phyloP scores from a whole-genome alignment of 1,140 invertebrate genomes.

The Saccostrea cuccullata region DNA sequence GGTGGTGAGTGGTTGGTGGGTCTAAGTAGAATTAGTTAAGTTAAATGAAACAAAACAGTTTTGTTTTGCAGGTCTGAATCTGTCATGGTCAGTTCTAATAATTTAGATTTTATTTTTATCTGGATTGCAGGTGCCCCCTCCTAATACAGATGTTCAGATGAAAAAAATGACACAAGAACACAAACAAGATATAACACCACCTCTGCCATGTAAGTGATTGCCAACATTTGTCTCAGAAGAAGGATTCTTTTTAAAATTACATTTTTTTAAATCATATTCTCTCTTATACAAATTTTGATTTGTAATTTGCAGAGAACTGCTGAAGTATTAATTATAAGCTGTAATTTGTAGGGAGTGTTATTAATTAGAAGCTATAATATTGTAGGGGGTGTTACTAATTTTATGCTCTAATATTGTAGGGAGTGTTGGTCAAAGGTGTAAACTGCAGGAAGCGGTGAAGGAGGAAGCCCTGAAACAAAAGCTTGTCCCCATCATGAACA shows the following conservation, averaged over 20 bases:
- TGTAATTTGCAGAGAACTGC: background rate
- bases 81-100: no score
- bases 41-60: no score
- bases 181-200: slow-evolving; percentile 53
- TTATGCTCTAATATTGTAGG: background rate
- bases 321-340: no score
- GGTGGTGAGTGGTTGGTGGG: no score
- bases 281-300: background rate
- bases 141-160: slow-evolving; percentile 57
- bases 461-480: slow-evolving; percentile 63
- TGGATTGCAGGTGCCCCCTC: slow-evolving; percentile 44
- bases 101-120: background rate
- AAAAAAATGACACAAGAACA: slow-evolving; percentile 53
- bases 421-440: slow-evolving; percentile 43
- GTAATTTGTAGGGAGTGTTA: background rate
- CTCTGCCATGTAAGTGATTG: slow-evolving; percentile 49
- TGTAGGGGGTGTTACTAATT: background rate
- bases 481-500: slow-evolving; percentile 63
- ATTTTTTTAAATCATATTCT: background rate
- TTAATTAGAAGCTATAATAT: background rate
- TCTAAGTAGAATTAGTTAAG: no score
- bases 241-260: background rate
- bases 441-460: slow-evolving; percentile 61
- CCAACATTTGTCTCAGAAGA: background rate
- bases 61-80: no score